These are phyloP conservation scores for Bombus impatiens DNA, from an alignment of 1,140 invertebrate genomes.

Conservation along the genomic window DNA sequence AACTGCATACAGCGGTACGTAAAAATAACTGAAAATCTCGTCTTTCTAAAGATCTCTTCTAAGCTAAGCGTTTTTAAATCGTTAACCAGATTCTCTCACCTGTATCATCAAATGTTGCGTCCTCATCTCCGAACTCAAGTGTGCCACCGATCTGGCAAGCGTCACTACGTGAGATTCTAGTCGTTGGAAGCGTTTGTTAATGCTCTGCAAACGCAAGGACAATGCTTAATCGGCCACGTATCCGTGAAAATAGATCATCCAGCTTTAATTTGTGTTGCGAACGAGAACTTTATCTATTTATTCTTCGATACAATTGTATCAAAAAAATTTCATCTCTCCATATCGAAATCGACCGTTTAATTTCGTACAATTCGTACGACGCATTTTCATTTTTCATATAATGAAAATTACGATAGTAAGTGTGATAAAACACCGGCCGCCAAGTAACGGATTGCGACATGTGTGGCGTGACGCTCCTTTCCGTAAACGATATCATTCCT, in stretches of 20 bases:
- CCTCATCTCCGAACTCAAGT: slow-evolving; percentile 95
- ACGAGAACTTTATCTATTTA: no score
- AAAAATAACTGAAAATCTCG: no score
- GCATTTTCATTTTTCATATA: no score
- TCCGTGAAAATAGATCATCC: neutral
- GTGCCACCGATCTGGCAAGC: slow-evolving; percentile 94
- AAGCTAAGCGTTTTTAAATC: slow-evolving; percentile 8
- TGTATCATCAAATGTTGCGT: slow-evolving; percentile 95
- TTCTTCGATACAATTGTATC: no score
- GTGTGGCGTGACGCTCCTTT: no score
- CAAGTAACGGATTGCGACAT: no score
- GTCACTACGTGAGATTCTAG: slow-evolving; percentile 96
- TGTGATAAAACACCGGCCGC: no score
- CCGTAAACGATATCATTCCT: no score
- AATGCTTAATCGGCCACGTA: neutral
- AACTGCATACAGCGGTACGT: no score
- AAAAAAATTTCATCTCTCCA: neutral
- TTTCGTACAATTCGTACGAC: no score
- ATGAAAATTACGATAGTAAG: no score
- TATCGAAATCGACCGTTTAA: no score
- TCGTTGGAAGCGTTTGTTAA: slow-evolving; percentile 94
- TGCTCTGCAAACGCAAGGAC: slow-evolving; percentile 84
- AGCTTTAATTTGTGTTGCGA: neutral
- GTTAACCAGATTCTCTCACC: slow-evolving; percentile 71
- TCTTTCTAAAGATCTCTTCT: neutral